Evolutionary conservation across 2,113 vertebrate genomes (phyloP).

Genomic region (Cairina moschata): DNA sequence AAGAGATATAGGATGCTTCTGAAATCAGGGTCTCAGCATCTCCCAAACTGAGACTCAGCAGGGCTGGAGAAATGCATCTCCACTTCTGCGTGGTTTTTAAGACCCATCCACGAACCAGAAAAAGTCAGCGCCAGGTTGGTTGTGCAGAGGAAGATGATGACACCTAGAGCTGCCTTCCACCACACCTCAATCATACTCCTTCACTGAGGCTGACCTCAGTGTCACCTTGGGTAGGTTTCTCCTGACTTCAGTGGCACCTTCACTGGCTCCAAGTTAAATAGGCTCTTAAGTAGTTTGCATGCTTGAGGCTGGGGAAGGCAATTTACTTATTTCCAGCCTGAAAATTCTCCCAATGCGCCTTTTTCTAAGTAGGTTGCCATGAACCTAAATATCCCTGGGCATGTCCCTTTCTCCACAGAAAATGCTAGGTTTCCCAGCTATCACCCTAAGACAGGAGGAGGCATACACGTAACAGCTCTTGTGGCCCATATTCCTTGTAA

Average conservation of each 20-base stretch:
- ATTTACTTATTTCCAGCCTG: neutral
- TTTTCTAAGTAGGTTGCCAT: constrained; percentile 24
- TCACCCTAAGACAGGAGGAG: neutral
- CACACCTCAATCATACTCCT: neutral
- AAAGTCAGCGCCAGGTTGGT: neutral
- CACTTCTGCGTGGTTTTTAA: neutral
- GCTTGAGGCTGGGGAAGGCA: neutral
- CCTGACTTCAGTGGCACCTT: neutral
- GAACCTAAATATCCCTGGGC: constrained; percentile 3
- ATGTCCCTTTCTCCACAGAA: neutral
- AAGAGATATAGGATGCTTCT: neutral
- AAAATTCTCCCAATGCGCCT: neutral
- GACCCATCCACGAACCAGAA: neutral
- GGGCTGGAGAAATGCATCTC: neutral
- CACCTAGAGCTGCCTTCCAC: neutral
- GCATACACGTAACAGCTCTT: neutral
- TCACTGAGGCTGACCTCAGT: neutral
- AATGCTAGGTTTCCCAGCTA: neutral
- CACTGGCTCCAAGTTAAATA: constrained; percentile 1
- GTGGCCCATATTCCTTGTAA: constrained; percentile 4
- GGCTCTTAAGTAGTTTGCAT: neutral
- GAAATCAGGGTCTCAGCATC: neutral
- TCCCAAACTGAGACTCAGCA: neutral
- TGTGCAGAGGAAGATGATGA: neutral
- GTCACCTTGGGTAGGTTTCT: neutral